Evolutionary conservation across 2,113 vertebrate genomes (phyloP).

Genomic region (Cepphus grylle): DNA sequence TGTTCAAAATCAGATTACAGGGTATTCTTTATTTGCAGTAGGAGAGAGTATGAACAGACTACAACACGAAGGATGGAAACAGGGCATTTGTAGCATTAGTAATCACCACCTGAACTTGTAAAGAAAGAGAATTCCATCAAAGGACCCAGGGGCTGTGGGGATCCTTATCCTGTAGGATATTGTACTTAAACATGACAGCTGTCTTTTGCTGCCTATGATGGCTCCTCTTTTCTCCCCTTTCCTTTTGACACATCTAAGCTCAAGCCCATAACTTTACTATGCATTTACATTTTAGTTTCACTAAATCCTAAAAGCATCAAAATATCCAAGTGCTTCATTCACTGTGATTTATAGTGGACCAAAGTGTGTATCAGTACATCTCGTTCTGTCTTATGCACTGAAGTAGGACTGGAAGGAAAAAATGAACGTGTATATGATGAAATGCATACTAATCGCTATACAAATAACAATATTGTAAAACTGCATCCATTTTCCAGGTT

Average conservation of each 20-base stretch:
- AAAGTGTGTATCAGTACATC: not conserved
- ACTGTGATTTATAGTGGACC: not conserved
- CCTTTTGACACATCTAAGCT: not conserved
- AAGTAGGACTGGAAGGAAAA: not conserved
- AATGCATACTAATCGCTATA: not conserved
- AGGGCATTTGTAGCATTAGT: not conserved
- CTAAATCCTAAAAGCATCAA: not conserved
- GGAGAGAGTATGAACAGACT: not conserved
- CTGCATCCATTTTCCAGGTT: not conserved
- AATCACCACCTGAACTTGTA: not conserved
- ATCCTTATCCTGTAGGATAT: not conserved
- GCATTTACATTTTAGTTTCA: not conserved
- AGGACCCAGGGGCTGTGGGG: not conserved
- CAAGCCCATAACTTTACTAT: not conserved
- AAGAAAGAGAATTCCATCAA: not conserved
- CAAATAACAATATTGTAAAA: not conserved
- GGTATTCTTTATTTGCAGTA: not conserved
- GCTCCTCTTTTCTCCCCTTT: not conserved
- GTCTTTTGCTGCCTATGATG: not conserved
- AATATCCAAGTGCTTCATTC: not conserved
- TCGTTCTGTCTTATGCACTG: not conserved
- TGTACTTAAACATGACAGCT: not conserved
- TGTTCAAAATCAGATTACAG: not conserved
- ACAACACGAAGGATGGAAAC: not conserved
- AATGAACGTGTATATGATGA: not conserved